Evolutionary conservation across 2,797 vertebrate species (phyloP).

Genomic region (Esox masquinongy): DNA sequence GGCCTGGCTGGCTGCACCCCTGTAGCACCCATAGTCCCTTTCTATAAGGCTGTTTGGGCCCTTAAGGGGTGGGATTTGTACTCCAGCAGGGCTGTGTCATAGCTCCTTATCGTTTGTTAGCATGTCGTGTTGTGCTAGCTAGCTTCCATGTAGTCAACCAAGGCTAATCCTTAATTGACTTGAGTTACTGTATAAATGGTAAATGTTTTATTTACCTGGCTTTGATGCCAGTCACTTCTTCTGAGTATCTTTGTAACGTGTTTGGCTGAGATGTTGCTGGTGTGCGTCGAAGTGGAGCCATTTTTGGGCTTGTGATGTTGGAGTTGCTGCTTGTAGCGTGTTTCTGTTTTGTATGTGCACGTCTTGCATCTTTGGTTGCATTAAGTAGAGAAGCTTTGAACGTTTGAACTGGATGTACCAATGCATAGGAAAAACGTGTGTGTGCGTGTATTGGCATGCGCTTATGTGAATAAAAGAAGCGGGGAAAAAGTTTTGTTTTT

Average conservation of each 20-base stretch:
- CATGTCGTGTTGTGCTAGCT: slow-evolving; percentile 49
- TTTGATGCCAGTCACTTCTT: slow-evolving; percentile 19
- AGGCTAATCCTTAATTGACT: slow-evolving; percentile 13
- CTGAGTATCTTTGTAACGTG: slow-evolving; percentile 5
- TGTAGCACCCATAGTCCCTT: neutral
- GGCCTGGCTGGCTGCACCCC: slow-evolving; percentile 22
- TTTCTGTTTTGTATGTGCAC: neutral
- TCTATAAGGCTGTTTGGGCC: neutral
- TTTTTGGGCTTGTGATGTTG: slow-evolving; percentile 4
- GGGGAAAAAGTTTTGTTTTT: neutral
- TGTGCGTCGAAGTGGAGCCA: slow-evolving; percentile 26
- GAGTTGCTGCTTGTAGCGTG: neutral
- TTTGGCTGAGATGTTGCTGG: slow-evolving; percentile 22
- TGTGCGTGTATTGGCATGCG: slow-evolving; percentile 23
- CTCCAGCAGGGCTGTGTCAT: neutral
- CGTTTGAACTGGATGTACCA: too few relatives aligned
- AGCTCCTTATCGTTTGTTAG: slow-evolving; percentile 33
- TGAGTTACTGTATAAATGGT: neutral
- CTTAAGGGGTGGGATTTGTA: neutral
- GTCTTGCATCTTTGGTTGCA: slow-evolving; percentile 1
- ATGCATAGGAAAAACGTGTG: neutral
- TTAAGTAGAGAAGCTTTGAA: neutral
- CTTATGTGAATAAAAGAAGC: slow-evolving; percentile 17
- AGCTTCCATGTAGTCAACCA: slow-evolving; percentile 42
- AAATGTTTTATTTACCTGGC: slow-evolving; percentile 8